Evolutionary conservation across 2,797 vertebrate species (phyloP), one percentile per base, ranked within the genome.

Genomic region (Scomberomorus guttatus): DNA sequence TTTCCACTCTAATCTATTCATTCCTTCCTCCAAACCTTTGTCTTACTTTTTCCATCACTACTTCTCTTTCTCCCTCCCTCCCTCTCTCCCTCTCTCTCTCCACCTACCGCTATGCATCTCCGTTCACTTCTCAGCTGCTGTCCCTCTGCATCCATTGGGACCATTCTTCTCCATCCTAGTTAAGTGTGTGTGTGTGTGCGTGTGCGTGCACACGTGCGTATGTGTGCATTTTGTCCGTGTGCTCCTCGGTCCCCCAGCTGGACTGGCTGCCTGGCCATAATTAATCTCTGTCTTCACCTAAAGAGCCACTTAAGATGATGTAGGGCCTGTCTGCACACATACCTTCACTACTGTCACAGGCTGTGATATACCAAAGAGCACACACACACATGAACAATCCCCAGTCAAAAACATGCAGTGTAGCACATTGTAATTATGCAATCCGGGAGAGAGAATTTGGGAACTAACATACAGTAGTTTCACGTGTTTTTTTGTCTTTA

Each of bases 281-380:
- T 96, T 95, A 95, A 95, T 96, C 95, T 95, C 92, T 94, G 95
- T 95, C 95, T 87, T 72, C 89, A 93, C 93, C 93, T 95, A 95
- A 95, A 96, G 93, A 95, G 94, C 94, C 95, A 95, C 94, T 96
- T 95, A 95, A 95, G 94, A 95, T 96, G 95, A 96, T 95, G 92
- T 94, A 96, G 92, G 83, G 91, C 92, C 94, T 94, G 94, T 94
- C 93, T 90, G 81, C 76, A 77, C 91, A 90, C 94, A 94, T 94
- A 94, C 94, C 95, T 95, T 92, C 93, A 94, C 89, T 93, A 85
- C 86, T 90, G 90, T 92, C 83, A 86, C 91, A 91, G 87, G 65
- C 75, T 77, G 75, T 87, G 88, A 92, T 91, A 79, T 64, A 83
- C 66, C 70, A 78, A 82, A 63, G 72, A 86, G 77, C 70, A 80